Base-by-base conservation (phyloP, 2,888 invertebrate species). In the Thereva nobilitata region DNA sequence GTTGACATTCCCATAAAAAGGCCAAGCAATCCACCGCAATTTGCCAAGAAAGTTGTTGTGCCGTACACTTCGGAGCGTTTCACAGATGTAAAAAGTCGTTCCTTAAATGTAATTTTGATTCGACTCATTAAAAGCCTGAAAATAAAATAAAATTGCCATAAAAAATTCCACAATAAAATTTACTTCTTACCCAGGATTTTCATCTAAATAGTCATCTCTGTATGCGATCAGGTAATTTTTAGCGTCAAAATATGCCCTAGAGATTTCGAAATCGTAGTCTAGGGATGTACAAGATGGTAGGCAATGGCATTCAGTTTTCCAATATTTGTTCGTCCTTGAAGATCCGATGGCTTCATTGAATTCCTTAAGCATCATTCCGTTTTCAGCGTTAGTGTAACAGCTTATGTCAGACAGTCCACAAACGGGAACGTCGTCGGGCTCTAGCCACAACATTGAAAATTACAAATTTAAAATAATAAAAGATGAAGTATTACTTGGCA, bases 401-500 rank as follows among this genome's bases (percentile, higher is more conserved):
- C 71, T 66, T n/a, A 79, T 73, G 5, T 71, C 77, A 3, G 74
- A 75, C 0, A 79, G 73, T 1, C 80, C 80, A 71, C 83, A 83
- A 8, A 82, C 77, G 1, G 79, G 78, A 34, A 75, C 75, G n/a
- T 74, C 73, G 2, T 72, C 68, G 54, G 50, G 40, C 40, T 50
- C 61, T 61, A 1, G 8, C 0, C 23, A 35, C 42, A 57, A 35
- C 23, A 23, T 23, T 23, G 23, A 9, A 34, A 4, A 57, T 40
- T 5, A 10, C 6, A n/a, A 45, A 57, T 44, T 6, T 3, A 47
- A 10, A 10, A 6, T 47, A 10, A 47, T 6, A 12, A 4, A 41
- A 6, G 10, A 37, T 5, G 9, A 9, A 55, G 6, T 23, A 10
- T 41, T 71, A 80, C 80, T 75, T 53, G 89, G 89, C 88, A 90